phyloP scores from a whole-genome alignment of 2,888 invertebrate species.

The Kryphioiulus occultus region DNA sequence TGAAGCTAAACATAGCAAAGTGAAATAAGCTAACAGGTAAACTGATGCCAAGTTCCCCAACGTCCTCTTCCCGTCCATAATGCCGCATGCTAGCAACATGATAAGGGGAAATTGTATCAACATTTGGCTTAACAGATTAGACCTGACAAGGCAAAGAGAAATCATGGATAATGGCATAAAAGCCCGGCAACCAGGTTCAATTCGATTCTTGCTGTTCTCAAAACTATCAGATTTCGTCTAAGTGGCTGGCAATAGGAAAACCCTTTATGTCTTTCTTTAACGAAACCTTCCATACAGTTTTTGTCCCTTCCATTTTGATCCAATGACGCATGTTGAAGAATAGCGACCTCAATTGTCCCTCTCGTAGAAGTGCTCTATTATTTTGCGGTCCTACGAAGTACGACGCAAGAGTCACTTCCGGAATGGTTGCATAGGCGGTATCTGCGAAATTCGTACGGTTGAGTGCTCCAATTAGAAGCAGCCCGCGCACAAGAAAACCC shows the following conservation, averaged over 20 bases:
- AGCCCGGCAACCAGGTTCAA: not conserved
- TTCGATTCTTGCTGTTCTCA: not conserved
- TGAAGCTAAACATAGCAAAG: too few relatives aligned
- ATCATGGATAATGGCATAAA: not conserved
- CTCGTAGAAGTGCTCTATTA: not conserved
- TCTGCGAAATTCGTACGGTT: not conserved
- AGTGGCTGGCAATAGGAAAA: not conserved
- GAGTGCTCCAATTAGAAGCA: conserved; percentile 30
- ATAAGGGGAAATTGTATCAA: too few relatives aligned
- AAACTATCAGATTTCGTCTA: not conserved
- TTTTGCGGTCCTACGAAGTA: conserved; percentile 4
- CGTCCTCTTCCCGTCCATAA: too few relatives aligned
- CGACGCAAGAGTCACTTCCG: not conserved
- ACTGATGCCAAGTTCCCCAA: too few relatives aligned
- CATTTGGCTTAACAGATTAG: too few relatives aligned
- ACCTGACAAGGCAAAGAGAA: not conserved
- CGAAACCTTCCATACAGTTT: not conserved
- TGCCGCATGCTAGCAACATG: too few relatives aligned
- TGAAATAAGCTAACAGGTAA: too few relatives aligned
- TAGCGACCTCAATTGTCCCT: not conserved
- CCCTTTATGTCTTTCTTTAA: not conserved
- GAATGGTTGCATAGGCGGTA: not conserved
- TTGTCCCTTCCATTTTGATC: not conserved
- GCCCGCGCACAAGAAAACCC: conserved; percentile 8
- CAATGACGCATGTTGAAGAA: not conserved